Evolutionary conservation across 2,888 invertebrate species (phyloP), one percentile per base, ranked within the genome.

Genomic region (Eucera pruinosa): DNA sequence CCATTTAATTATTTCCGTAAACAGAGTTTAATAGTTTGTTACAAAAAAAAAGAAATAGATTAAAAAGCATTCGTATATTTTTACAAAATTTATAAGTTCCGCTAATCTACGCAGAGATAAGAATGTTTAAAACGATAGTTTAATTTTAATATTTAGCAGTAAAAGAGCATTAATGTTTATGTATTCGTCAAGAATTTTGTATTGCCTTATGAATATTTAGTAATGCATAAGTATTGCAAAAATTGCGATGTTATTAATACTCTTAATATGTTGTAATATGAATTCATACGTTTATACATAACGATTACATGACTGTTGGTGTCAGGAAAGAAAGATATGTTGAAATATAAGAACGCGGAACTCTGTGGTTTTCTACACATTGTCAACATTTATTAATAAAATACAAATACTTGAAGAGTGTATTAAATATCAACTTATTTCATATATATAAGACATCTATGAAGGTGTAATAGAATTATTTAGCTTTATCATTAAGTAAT

Each of bases 311-410:
- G 57, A 61, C 36, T 36, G 57, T 36, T 68, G n/a, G 33, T 50
- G 11, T 50, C 18, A 15, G 15, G 23, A 54, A 64, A 41, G 20
- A 45, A 36, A 39, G n/a, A 39, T 36, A 39, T 18, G 25, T 45
- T 60, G 48, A 68, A 77, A 77, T 41, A 57, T 52, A 47, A 62
- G 50, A 62, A 72, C 41, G 23, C 45, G 62, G 62, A 78, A 67
- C 52, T 72, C 43, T 78, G 61, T 52, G 52, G 78, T 72, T 78
- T 73, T 67, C 18, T 30, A 39, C 1, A 5, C 7, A 65, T 52
- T 62, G 57, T 67, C 33, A 57, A 61, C 36, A 61, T 47, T 9
- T n/a, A 9, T 18, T 47, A 48, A 39, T 20, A 39, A 1, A 39
- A 48, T 47, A 23, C 33, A 66, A 13, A 54, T 62, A 13, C 1